Percentiles rank a stretch among this genome's conserved stretches.
Conservation (phyloP, 2,888 invertebrate species). For the Bursaphelenchus okinawaensis region DNA sequence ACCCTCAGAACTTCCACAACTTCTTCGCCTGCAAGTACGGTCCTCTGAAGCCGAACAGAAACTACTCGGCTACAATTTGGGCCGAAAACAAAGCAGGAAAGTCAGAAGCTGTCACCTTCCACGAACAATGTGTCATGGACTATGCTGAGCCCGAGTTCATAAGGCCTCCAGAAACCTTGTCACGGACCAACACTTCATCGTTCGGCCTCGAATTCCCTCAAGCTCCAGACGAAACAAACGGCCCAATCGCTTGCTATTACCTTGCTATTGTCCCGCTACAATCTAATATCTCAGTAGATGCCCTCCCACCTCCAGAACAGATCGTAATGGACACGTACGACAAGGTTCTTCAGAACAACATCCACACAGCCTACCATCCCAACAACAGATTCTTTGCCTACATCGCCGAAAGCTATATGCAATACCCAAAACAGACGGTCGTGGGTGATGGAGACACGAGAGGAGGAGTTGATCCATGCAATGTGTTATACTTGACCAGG, state of each 20-base stretch:
- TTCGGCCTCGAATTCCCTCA: slow-evolving; percentile 39
- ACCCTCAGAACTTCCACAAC: slow-evolving; percentile 33
- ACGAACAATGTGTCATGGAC: slow-evolving; percentile 46
- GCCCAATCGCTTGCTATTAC: slow-evolving; percentile 56
- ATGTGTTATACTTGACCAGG: slow-evolving; percentile 44
- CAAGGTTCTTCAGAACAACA: slow-evolving; percentile 49
- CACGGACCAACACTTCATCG: slow-evolving; percentile 41
- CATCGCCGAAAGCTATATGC: slow-evolving; percentile 54
- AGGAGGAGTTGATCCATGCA: slow-evolving; percentile 40
- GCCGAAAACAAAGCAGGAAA: slow-evolving; percentile 52
- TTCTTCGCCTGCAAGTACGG: slow-evolving; percentile 54
- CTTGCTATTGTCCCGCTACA: slow-evolving; percentile 54
- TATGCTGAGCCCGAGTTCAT: slow-evolving; percentile 51
- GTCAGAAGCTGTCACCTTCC: slow-evolving; percentile 35
- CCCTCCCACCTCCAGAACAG: slow-evolving; percentile 39
- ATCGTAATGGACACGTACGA: slow-evolving; percentile 48
- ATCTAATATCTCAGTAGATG: slow-evolving; percentile 42
- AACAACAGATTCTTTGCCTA: slow-evolving; percentile 52
- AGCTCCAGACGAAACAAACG: slow-evolving; percentile 51
- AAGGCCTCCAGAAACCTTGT: slow-evolving; percentile 34
- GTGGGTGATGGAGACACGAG: slow-evolving; percentile 46
- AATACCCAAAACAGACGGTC: slow-evolving; percentile 43
- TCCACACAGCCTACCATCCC: slow-evolving; percentile 30
- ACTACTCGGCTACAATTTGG: slow-evolving; percentile 55
- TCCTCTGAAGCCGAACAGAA: slow-evolving; percentile 56